Percentiles rank a stretch among this genome's conserved stretches.
These are phyloP conservation scores for Oplegnathus fasciatus DNA, from an alignment of 2,113 vertebrate genomes.

Conservation along the genomic window DNA sequence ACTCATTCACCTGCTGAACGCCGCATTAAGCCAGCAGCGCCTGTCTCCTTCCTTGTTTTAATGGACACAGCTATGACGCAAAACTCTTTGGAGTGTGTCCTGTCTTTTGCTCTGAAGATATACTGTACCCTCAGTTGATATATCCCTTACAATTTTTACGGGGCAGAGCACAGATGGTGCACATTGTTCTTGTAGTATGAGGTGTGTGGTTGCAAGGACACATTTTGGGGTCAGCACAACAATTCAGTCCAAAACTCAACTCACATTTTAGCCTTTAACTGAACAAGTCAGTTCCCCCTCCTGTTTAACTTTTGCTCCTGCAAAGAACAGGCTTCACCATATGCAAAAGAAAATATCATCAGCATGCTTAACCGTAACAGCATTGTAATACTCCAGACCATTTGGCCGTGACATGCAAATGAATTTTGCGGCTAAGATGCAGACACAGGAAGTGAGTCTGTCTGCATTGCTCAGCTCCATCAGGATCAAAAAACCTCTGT, in stretches of 20 bases:
- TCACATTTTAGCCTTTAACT: not conserved
- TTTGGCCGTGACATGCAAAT: conserved; percentile 41
- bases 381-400: not conserved
- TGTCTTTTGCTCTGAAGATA: conserved; percentile 56
- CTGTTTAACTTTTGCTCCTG: not conserved
- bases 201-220: conserved; percentile 23
- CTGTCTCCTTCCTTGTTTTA: conserved; percentile 44
- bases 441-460: conserved; percentile 38
- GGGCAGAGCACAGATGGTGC: conserved; percentile 40
- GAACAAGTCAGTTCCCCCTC: not conserved
- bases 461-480: not conserved
- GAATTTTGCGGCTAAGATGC: not conserved
- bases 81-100: conserved; percentile 38
- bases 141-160: conserved; percentile 19
- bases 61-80: conserved; percentile 51
- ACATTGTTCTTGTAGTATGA: conserved; percentile 23
- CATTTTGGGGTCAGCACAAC: conserved; percentile 1
- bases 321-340: not conserved
- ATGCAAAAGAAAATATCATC: not conserved
- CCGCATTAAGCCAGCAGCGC: conserved; percentile 23
- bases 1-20: conserved; percentile 59
- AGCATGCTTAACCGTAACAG: not conserved
- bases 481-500: not conserved
- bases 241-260: not conserved
- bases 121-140: conserved; percentile 34